Percentiles rank a stretch among this genome's conserved stretches.
These are phyloP conservation scores for Hetaerina titia DNA, from an alignment of 2,888 invertebrate species.

Conservation along the genomic window DNA sequence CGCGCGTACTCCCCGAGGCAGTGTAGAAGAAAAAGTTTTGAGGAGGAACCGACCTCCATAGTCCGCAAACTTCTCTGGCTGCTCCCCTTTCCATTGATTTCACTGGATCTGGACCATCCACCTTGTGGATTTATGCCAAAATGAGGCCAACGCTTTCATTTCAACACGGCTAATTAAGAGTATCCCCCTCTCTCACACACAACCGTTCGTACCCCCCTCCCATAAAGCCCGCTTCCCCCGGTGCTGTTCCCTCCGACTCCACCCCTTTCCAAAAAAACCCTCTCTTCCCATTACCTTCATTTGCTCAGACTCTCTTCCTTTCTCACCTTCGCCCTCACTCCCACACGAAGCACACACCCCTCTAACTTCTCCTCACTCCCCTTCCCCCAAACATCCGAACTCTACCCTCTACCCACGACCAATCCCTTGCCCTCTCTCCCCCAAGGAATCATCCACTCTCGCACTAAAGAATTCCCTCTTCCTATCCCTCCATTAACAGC, in stretches of 20 bases:
- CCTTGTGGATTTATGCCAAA: background rate
- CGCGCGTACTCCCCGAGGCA: background rate
- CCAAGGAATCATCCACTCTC: too few relatives aligned
- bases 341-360: background rate
- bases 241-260: background rate
- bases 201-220: background rate
- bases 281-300: too few relatives aligned
- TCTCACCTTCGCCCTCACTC: background rate
- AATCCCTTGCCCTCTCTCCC: background rate
- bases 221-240: background rate
- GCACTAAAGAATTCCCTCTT: too few relatives aligned
- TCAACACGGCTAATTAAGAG: background rate
- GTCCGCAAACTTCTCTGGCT: background rate
- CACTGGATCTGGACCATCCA: background rate
- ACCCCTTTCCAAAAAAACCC: background rate
- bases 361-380: background rate
- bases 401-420: background rate
- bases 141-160: conserved; percentile 6
- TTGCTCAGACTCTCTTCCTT: background rate
- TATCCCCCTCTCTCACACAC: background rate
- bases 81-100: background rate
- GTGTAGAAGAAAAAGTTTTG: background rate
- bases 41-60: background rate
- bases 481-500: too few relatives aligned
- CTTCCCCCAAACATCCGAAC: background rate